Conservation (phyloP, 2,888 invertebrate genomes). For the Koerneria pararmatus region DNA sequence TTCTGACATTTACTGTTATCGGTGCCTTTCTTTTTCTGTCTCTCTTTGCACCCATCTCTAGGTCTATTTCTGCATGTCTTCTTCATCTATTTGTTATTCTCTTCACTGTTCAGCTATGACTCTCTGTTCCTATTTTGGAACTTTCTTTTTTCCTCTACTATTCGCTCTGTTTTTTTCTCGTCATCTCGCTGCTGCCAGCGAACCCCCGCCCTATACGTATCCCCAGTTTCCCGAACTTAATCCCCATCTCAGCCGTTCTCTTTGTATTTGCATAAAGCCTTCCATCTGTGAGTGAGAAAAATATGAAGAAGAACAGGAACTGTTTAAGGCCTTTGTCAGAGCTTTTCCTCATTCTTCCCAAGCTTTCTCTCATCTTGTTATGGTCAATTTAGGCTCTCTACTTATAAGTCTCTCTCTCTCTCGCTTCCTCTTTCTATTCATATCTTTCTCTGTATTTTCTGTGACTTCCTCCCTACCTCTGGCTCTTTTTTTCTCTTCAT, state of each 20-base stretch:
- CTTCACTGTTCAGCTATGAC: too few species aligned
- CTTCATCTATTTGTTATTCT: too few species aligned
- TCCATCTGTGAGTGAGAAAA: neutral
- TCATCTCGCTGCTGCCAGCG: neutral
- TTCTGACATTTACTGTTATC: too few species aligned
- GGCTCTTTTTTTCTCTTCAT: neutral
- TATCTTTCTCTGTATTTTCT: slow-evolving; percentile 1
- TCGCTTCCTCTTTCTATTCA: neutral
- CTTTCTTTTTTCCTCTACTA: neutral
- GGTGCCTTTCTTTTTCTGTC: too few species aligned
- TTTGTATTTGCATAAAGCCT: neutral
- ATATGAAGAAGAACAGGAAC: too few species aligned
- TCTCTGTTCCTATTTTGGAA: too few species aligned
- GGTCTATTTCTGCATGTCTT: too few species aligned
- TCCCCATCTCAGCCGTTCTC: neutral
- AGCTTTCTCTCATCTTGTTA: too few species aligned
- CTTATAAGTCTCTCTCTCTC: neutral
- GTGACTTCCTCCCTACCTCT: neutral
- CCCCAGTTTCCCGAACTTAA: neutral
- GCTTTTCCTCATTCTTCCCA: too few species aligned
- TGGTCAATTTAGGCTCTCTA: too few species aligned
- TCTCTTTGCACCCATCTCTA: too few species aligned
- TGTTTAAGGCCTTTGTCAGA: too few species aligned
- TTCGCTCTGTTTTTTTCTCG: neutral
- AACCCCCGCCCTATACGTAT: neutral